Evolutionary conservation across 2,797 vertebrate species (phyloP).

Genomic region (Echiichthys vipera): DNA sequence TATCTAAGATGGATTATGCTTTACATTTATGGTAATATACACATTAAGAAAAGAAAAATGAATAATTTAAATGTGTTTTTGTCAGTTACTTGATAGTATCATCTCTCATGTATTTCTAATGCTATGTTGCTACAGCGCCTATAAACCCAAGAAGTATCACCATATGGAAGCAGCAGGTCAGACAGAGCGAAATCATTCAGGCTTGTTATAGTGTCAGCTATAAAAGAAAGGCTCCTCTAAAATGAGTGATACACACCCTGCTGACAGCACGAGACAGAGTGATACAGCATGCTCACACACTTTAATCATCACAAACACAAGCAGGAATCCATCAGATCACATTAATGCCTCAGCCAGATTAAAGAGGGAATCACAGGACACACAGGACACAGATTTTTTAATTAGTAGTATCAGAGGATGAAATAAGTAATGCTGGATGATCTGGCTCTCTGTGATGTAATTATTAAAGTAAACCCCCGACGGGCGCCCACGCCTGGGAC

Average conservation of each 20-base stretch:
- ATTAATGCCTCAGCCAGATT: slow-evolving; percentile 80
- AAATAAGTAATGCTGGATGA: slow-evolving; percentile 35
- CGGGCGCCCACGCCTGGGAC: slow-evolving; percentile 16
- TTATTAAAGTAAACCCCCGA: slow-evolving; percentile 50
- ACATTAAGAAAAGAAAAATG: not conserved
- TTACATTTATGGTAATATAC: not conserved
- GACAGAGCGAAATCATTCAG: slow-evolving; percentile 4
- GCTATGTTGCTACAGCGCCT: not conserved
- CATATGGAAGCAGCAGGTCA: slow-evolving; percentile 20
- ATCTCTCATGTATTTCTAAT: not conserved
- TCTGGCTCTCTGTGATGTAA: slow-evolving; percentile 21
- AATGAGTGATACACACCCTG: slow-evolving; percentile 25
- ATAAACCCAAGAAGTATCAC: not conserved
- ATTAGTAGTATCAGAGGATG: slow-evolving; percentile 65
- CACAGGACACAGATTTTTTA: slow-evolving; percentile 58
- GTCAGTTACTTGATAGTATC: not conserved
- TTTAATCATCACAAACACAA: slow-evolving; percentile 76
- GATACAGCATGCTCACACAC: slow-evolving; percentile 22
- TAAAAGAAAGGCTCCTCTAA: slow-evolving; percentile 20
- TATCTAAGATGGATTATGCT: not conserved
- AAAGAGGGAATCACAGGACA: slow-evolving; percentile 70
- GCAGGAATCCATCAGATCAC: slow-evolving; percentile 82
- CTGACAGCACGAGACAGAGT: slow-evolving; percentile 28
- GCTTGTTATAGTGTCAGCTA: slow-evolving; percentile 17
- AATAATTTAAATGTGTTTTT: not conserved